Conservation (phyloP, 1,140 invertebrate genomes). For the Drosophila punjabiensis region DNA sequence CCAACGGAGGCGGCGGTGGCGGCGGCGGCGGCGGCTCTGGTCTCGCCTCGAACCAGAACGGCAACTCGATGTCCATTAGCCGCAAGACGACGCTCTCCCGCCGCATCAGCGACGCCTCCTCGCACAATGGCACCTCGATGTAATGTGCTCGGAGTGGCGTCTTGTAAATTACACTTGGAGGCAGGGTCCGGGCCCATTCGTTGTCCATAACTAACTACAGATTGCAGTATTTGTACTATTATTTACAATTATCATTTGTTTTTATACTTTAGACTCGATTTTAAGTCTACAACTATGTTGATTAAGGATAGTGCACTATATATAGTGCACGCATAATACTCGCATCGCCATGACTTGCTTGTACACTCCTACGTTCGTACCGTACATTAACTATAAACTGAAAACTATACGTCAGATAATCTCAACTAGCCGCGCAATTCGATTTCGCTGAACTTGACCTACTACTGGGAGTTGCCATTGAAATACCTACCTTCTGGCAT, state of each 20-base stretch:
- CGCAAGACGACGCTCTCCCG: slow-evolving; percentile 87
- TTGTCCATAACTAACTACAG: slow-evolving; percentile 26
- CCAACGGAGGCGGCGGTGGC: too few species aligned
- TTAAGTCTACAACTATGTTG: slow-evolving; percentile 23
- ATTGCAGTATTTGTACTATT: slow-evolving; percentile 4
- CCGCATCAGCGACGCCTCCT: slow-evolving; percentile 88
- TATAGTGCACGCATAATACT: slow-evolving; percentile 31
- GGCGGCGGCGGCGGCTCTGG: slow-evolving; percentile 15
- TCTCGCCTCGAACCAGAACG: slow-evolving; percentile 46
- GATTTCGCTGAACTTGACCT: slow-evolving; percentile 12
- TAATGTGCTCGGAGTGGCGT: slow-evolving; percentile 54
- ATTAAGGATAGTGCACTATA: slow-evolving; percentile 35
- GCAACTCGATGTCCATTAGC: slow-evolving; percentile 81
- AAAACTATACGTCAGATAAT: slow-evolving; percentile 35
- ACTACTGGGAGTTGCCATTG: background rate
- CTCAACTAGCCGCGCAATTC: slow-evolving; percentile 21
- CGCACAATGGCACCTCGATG: slow-evolving; percentile 83
- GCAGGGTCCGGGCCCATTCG: slow-evolving; percentile 7
- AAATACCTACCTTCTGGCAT: slow-evolving; percentile 11
- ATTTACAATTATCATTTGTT: background rate
- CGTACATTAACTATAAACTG: slow-evolving; percentile 6
- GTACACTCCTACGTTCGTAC: slow-evolving; percentile 21
- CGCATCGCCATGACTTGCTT: slow-evolving; percentile 29
- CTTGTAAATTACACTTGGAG: slow-evolving; percentile 55
- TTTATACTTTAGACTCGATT: slow-evolving; percentile 21